Base-by-base conservation (phyloP, 2,888 invertebrate genomes). In the Acanthacorydalis orientalis region DNA sequence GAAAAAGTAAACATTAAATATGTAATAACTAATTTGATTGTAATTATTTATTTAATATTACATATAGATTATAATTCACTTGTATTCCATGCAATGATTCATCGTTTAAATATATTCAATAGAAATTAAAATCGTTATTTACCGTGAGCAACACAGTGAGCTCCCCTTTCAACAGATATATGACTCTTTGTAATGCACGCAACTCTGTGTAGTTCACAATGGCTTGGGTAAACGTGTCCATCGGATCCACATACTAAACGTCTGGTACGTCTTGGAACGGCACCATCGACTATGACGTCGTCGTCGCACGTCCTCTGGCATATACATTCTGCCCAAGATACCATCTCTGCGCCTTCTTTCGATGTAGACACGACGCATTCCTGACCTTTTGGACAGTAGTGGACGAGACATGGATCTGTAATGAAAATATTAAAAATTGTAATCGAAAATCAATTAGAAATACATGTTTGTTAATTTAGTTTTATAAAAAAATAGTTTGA, bases 181-280 rank as follows among this genome's bases (percentile, higher is more conserved):
- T 69, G 64, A 9, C 65, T 66, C 32, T 69, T 68, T 33, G 69
- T 63, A 42, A 73, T 62, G 60, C 80, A 80, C 14, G 78, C 75
- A 2, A 76, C 70, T 48, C 75, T 67, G 57, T 79, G 78, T 34
- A 80, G 66, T 56, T 79, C 77, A 61, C 80, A 80, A 60, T 79
- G 79, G 62, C 77, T 80, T 43, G 72, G 69, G 60, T 80, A 80
- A 50, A 78, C 68, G 55, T 70, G 69, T n/a, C 78, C 78, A 58
- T 80, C 77, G 33, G 76, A 74, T 48, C 78, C 80, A 56, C 80
- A 80, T 46, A 80, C 76, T 37, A 73, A 65, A 60, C 75, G 70
- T 56, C 70, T 68, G 53, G 73, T 70, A 49, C 68, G 59, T n/a
- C 46, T 38, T n/a, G n/a, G 37, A 7, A 37, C 10, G 39, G 46